Evolutionary conservation across 1,140 invertebrate genomes (phyloP), one percentile per base, ranked within the genome.

Genomic region (Eueides isabella): DNA sequence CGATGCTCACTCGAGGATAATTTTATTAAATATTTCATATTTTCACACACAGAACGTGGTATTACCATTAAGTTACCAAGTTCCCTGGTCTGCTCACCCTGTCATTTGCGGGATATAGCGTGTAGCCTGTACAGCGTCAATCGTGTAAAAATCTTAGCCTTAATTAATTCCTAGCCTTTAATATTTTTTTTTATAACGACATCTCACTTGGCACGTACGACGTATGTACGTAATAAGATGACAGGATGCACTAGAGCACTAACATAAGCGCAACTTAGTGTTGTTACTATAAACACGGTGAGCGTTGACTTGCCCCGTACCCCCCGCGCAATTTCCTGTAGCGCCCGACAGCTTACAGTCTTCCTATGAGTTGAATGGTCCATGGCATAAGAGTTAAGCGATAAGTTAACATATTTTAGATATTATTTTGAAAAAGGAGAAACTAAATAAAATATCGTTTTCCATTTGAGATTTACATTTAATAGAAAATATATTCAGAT

Each of bases 251-350:
- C 72, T 74, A 61, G 72, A 35, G 71, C 65, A 63, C 65, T 61
- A 74, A 65, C 67, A 65, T 26, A 48, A 41, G 55, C 66, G 74
- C 62, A 68, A 79, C 71, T 73, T 67, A 76, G 73, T 75, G 77
- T 70, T 79, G 78, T 84, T 77, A 78, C 76, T 78, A 82, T 81
- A 84, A 80, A 84, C 80, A 77, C 64, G 72, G 76, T 33, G 67
- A 76, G 76, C 76, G 72, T 72, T 76, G 72, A 77, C 81, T 78
- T 72, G 77, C 74, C 77, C 72, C 72, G 28, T 73, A 44, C 76
- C 73, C 76, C 73, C 80, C 79, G 80, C 79, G 82, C 81, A 85
- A 85, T 85, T 85, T 85, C 84, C 84, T 81, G 80, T 72, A 64
- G 74, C 69, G 79, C 75, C 83, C 77, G 67, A 80, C 82, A 84